Percentiles rank a stretch among this genome's conserved stretches.
Conservation (phyloP, 2,113 vertebrate species). For the Rafetus swinhoei region DNA sequence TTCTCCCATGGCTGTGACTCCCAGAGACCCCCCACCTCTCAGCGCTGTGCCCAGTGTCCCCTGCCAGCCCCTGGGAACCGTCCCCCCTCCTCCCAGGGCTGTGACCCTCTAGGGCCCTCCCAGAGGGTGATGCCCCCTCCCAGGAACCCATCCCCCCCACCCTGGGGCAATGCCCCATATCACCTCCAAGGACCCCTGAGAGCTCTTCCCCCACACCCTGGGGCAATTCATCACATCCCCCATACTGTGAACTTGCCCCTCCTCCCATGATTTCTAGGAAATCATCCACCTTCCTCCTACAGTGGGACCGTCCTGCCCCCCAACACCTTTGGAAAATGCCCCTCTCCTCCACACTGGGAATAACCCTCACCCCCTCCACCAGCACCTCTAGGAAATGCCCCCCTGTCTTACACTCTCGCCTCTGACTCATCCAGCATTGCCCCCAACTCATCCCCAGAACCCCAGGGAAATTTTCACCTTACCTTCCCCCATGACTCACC, state of each 20-base stretch:
- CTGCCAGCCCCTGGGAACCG: neutral
- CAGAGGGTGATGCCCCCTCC: neutral
- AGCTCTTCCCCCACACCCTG: neutral
- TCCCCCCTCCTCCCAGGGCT: too few species aligned
- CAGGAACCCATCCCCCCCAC: neutral
- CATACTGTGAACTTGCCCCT: too few species aligned
- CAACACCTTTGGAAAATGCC: neutral
- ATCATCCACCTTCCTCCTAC: neutral
- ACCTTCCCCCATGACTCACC: neutral
- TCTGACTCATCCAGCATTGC: neutral
- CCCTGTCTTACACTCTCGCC: neutral
- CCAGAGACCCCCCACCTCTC: too few species aligned
- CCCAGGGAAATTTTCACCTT: neutral
- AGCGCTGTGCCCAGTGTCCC: too few species aligned
- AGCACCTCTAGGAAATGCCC: constrained; percentile 5
- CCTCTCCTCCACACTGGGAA: neutral
- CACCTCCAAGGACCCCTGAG: fast-evolving
- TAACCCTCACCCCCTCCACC: neutral
- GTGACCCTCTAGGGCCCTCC: too few species aligned
- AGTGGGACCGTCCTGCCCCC: too few species aligned
- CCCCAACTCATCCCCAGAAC: neutral
- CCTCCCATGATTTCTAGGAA: neutral
- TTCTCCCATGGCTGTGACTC: too few species aligned
- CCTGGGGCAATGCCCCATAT: fast-evolving
- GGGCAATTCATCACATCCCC: too few species aligned